A percentile compares a stretch with the other conserved stretches of the same genome.
phyloP scores from a whole-genome alignment of 2,888 invertebrate genomes.

The Carabus problematicus region DNA sequence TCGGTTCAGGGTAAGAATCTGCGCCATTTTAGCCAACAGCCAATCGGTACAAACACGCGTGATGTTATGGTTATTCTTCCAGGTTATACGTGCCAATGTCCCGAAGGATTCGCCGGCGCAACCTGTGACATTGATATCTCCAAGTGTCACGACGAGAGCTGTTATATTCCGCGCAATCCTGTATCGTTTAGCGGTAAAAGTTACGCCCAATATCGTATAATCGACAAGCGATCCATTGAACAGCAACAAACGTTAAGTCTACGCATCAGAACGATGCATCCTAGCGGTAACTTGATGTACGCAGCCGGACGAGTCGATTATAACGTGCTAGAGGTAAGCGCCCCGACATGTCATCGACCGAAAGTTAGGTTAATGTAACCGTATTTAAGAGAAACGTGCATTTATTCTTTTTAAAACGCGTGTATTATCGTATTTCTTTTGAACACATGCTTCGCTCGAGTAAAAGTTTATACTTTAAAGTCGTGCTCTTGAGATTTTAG shows the following conservation, averaged over 20 bases:
- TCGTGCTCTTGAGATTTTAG: too few species aligned
- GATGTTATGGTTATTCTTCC: too few species aligned
- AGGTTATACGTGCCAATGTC: conserved; percentile 79
- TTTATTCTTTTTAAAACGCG: too few species aligned
- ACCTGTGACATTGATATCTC: conserved; percentile 71
- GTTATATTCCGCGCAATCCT: conserved; percentile 75
- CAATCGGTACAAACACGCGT: too few species aligned
- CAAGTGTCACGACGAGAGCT: conserved; percentile 74
- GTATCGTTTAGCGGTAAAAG: conserved; percentile 83
- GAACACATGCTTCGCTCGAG: too few species aligned
- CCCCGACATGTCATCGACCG: conserved; percentile 9
- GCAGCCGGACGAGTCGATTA: conserved; percentile 88
- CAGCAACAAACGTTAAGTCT: conserved; percentile 81
- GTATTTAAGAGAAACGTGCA: too few species aligned
- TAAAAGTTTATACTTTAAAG: too few species aligned
- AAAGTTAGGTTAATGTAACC: too few species aligned
- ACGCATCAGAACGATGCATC: conserved; percentile 81
- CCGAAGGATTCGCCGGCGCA: conserved; percentile 75
- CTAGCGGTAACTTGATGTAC: conserved; percentile 85
- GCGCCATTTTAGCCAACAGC: too few species aligned
- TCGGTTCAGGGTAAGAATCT: conserved; percentile 61
- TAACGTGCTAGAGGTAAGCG: conserved; percentile 79
- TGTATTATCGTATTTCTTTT: too few species aligned
- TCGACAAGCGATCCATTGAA: conserved; percentile 77
- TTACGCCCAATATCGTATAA: conserved; percentile 78